Base-by-base conservation (phyloP, 2,888 invertebrate species). In the Stenchaetothrips biformis region DNA sequence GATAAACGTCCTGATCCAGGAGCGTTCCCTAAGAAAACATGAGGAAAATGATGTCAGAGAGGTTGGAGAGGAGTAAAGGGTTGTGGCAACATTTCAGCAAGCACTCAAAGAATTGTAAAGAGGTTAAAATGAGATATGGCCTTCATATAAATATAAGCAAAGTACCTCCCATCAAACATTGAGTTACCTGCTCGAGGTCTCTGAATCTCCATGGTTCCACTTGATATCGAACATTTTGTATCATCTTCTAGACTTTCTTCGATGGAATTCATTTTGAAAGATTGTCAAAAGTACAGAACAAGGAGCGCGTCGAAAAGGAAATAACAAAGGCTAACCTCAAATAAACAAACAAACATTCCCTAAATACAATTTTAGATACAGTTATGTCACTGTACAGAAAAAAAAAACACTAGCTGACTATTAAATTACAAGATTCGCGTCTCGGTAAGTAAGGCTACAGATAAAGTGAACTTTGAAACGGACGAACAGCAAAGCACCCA, bases 1-100 rank as follows among this genome's bases (percentile, higher is more conserved):
- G 81, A 80, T n/a, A 81, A 77, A 11, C 80, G 78, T 48, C 81
- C 79, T 18, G 81, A 81, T 18, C 80, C 80, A 37, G 67, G 25
- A 0, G 67, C 1, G 25, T 74, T 74, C 11, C 25, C 67, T 74
- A 25, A 59, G 16, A 16, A 59, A 9, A 25, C 0, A 8, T 2
- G 4, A 25, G 25, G 25, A 21, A 74, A 25, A 25, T 4, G 25
- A 67, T 4, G 25, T 74, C 25, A 37, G 2, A 37, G 37, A 37
- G 37, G 37, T 4, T 37, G 37, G 37, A 37, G 37, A 37, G 2
- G 37, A 1, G 4, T 37, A 37, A 37, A 37, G 37, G 37, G 37
- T 37, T 37, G 4, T 37, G 37, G 37, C 37, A 37, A 37, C 37
- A 37, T 37, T 2, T 37, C 37, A 37, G 37, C 37, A 37, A 37